Conservation (phyloP, 2,888 invertebrate species). For the Hofmannophila pseudospretella region DNA sequence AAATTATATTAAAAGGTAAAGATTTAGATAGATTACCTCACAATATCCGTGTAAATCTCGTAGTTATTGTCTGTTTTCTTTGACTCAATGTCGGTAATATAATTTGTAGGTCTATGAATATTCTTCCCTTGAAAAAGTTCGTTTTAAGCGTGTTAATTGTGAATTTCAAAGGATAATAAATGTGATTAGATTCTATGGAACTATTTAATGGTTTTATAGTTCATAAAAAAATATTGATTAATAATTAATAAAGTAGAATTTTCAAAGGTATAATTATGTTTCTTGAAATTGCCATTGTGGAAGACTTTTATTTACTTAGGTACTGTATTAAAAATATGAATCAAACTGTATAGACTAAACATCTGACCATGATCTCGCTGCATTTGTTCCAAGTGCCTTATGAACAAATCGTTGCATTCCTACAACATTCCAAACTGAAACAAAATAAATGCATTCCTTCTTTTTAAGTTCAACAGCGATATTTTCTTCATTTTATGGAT, state of each 20-base stretch:
- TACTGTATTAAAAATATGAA: constrained; percentile 3
- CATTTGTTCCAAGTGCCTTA: constrained; percentile 77
- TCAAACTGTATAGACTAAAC: constrained; percentile 8
- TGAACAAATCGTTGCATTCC: constrained; percentile 70
- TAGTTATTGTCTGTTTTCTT: constrained; percentile 21
- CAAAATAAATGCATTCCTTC: background rate
- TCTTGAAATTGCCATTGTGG: constrained; percentile 4
- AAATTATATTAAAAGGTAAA: too few species aligned
- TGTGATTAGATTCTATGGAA: constrained; percentile 57
- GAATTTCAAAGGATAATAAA: constrained; percentile 37
- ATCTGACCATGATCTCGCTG: constrained; percentile 48
- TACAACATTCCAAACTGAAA: constrained; percentile 46
- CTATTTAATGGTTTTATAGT: constrained; percentile 59
- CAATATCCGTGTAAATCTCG: constrained; percentile 23
- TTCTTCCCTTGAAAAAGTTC: constrained; percentile 37
- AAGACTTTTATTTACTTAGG: too few species aligned
- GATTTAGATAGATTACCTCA: too few species aligned
- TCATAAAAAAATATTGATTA: constrained; percentile 23
- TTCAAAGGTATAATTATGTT: constrained; percentile 14
- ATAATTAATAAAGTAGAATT: constrained; percentile 20
- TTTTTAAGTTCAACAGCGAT: background rate
- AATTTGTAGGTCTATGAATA: constrained; percentile 36
- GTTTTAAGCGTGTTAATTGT: constrained; percentile 49
- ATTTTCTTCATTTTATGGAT: too few species aligned
- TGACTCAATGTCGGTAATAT: constrained; percentile 15